Evolutionary conservation across 2,113 vertebrate species (phyloP).

Genomic region (Scatophagus argus): DNA sequence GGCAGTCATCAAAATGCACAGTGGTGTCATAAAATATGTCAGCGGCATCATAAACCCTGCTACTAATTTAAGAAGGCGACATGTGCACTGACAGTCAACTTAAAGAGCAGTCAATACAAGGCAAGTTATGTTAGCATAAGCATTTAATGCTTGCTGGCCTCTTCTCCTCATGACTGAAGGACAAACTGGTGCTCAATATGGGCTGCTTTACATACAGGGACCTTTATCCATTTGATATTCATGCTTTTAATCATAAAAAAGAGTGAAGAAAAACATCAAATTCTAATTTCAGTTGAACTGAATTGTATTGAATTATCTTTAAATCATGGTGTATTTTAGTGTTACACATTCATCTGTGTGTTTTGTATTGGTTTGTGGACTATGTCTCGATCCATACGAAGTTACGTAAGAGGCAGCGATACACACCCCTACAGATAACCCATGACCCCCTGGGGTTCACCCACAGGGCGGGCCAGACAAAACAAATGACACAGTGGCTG

Average conservation of each 20-base stretch:
- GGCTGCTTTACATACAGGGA: too few relatives aligned
- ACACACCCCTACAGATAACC: background rate
- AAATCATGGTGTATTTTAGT: too few relatives aligned
- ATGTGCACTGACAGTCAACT: background rate
- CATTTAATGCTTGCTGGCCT: too few relatives aligned
- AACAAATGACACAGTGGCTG: background rate
- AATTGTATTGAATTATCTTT: too few relatives aligned
- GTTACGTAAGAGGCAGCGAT: background rate
- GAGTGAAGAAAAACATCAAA: too few relatives aligned
- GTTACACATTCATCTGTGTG: background rate
- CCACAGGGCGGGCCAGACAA: background rate
- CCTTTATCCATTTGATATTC: too few relatives aligned
- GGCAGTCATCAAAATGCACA: background rate
- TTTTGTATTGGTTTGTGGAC: background rate
- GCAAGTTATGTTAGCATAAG: too few relatives aligned
- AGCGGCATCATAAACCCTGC: background rate
- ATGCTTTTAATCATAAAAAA: too few relatives aligned
- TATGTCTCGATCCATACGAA: background rate
- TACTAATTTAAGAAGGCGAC: slow-evolving; percentile 1
- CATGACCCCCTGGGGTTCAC: background rate
- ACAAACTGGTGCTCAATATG: too few relatives aligned
- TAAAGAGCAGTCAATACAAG: too few relatives aligned
- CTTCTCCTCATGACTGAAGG: too few relatives aligned
- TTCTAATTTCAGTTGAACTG: too few relatives aligned
- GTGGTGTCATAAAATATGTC: background rate